These are phyloP conservation scores for Uropetala carovei DNA, from an alignment of 2,888 invertebrate species.

Conservation along the genomic window DNA sequence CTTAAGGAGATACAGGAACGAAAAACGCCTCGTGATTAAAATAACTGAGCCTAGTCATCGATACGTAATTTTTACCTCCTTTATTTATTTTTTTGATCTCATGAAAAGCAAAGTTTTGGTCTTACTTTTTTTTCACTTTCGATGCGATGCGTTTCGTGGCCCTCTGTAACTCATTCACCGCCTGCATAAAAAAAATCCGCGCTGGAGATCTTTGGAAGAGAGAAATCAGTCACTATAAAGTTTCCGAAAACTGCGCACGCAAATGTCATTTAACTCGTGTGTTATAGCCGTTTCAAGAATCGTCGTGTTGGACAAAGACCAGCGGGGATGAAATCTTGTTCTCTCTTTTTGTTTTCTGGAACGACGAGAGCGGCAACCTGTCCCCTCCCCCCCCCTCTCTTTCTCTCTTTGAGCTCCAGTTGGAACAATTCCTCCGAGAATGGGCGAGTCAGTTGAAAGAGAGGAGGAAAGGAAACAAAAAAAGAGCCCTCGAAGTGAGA, in stretches of 20 bases:
- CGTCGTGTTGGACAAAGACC: constrained; percentile 2
- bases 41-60: no score
- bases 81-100: no score
- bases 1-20: no score
- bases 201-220: neutral
- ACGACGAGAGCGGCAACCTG: neutral
- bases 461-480: neutral
- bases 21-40: no score
- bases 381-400: no score
- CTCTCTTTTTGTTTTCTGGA: constrained; percentile 7
- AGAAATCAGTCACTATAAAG: neutral
- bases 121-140: neutral
- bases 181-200: neutral
- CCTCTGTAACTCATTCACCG: neutral
- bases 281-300: neutral
- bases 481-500: neutral
- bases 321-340: neutral
- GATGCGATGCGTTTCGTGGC: neutral
- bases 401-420: neutral
- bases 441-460: neutral
- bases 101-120: no score
- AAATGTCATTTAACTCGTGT: neutral
- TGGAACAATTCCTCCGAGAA: constrained; percentile 3
- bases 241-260: constrained; percentile 8
- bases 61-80: no score